A percentile compares a stretch with the other conserved stretches of the same genome.
phyloP scores from a whole-genome alignment of 2,113 vertebrate genomes.

The Myxocyprinus asiaticus region DNA sequence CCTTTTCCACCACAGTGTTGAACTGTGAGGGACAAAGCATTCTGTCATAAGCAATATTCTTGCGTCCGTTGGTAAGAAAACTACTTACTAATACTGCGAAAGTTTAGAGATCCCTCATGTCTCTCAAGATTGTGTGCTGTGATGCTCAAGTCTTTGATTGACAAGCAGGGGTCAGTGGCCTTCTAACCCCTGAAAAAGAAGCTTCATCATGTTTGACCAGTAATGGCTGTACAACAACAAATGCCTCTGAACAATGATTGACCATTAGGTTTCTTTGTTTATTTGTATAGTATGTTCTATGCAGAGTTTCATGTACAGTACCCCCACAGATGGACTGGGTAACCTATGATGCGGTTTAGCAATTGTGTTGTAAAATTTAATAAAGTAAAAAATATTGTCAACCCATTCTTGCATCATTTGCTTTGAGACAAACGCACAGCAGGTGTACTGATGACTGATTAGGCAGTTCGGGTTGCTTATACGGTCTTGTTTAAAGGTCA shows the following conservation, averaged over 20 bases:
- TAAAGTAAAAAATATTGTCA: not conserved
- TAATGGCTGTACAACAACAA: not conserved
- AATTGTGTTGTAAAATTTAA: not conserved
- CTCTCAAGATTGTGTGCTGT: slow-evolving; percentile 33
- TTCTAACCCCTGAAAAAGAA: not conserved
- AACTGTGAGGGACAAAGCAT: slow-evolving; percentile 64
- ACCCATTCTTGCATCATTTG: not conserved
- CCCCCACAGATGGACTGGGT: no score
- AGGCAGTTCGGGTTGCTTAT: not conserved
- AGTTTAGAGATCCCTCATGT: slow-evolving; percentile 30
- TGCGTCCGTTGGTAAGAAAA: slow-evolving; percentile 43
- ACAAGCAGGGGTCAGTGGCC: slow-evolving; percentile 16
- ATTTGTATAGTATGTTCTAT: not conserved
- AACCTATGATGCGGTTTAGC: no score
- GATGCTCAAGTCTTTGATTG: slow-evolving; percentile 27
- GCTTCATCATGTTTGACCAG: not conserved
- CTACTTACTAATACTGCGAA: slow-evolving; percentile 41
- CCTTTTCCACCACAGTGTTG: slow-evolving; percentile 62
- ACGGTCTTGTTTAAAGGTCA: not conserved
- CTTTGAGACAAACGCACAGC: not conserved
- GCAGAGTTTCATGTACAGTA: no score
- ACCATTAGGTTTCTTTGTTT: not conserved
- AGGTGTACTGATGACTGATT: not conserved
- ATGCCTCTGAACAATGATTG: not conserved
- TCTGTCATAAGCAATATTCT: slow-evolving; percentile 51